Conservation (phyloP, 2,113 vertebrate genomes). For the Gnathonemus longibarbis region DNA sequence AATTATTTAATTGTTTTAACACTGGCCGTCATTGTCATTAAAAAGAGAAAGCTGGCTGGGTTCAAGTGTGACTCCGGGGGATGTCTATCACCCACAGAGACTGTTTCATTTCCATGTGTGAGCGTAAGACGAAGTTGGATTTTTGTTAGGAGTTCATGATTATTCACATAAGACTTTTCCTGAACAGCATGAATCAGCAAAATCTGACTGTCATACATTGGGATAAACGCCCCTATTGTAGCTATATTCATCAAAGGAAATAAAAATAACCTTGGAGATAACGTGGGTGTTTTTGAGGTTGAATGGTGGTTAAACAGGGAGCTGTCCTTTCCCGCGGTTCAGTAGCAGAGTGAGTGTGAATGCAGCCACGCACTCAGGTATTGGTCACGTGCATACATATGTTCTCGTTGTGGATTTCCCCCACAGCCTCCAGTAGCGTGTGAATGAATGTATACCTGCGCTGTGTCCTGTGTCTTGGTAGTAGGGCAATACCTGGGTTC, state of each 20-base stretch:
- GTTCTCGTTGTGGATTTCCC: not conserved
- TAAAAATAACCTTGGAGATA: not conserved
- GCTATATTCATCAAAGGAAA: not conserved
- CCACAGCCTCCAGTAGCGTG: not conserved
- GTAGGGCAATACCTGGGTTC: not conserved
- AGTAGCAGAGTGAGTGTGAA: not conserved
- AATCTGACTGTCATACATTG: not conserved
- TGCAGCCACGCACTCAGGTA: not conserved
- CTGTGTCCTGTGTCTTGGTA: not conserved
- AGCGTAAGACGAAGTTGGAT: not conserved
- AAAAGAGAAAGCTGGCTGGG: not conserved
- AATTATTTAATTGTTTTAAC: not conserved
- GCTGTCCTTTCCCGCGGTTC: not conserved
- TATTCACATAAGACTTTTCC: not conserved
- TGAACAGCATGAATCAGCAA: not conserved
- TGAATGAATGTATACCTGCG: not conserved
- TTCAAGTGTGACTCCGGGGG: not conserved
- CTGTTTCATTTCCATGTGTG: not conserved
- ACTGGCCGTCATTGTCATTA: not conserved
- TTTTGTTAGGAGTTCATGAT: slow-evolving; percentile 9
- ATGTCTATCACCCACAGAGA: not conserved
- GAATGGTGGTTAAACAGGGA: not conserved
- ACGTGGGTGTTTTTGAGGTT: not conserved
- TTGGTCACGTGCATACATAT: not conserved
- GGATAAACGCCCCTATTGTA: not conserved